Evolutionary conservation across 2,113 vertebrate species (phyloP).

Genomic region (Paramormyrops kingsleyae): DNA sequence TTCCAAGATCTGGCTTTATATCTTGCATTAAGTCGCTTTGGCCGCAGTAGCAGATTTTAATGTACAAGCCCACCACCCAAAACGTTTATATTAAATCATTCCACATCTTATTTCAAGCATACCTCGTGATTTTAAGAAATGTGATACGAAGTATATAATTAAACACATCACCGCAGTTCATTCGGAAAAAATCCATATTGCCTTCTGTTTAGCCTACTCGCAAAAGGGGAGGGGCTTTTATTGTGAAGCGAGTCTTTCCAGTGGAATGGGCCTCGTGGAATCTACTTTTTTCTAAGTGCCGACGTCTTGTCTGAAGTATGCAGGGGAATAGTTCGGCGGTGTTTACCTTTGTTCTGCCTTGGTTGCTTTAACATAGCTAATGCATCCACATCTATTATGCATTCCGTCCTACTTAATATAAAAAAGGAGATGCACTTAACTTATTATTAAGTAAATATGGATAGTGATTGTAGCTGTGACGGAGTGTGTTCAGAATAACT

Average conservation of each 20-base stretch:
- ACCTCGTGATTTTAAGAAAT: conserved; percentile 2
- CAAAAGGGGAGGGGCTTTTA: conserved; percentile 26
- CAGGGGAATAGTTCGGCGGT: not conserved
- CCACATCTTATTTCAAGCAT: not conserved
- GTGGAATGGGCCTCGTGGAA: conserved; percentile 13
- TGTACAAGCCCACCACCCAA: not conserved
- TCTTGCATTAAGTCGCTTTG: not conserved
- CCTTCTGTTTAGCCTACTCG: conserved; percentile 19
- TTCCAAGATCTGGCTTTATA: not conserved
- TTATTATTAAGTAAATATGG: not conserved
- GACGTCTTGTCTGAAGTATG: not conserved
- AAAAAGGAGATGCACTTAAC: not conserved
- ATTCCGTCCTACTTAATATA: not conserved
- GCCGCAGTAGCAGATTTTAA: not conserved
- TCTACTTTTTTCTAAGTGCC: not conserved
- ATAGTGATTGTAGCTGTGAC: not conserved
- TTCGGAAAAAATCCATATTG: not conserved
- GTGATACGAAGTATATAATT: not conserved
- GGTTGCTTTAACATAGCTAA: not conserved
- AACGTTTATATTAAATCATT: not conserved
- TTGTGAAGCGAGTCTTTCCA: conserved; percentile 19
- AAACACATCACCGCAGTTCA: not conserved
- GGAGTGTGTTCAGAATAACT: not conserved
- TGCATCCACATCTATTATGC: not conserved
- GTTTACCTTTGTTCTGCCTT: not conserved